Evolutionary conservation across 2,113 vertebrate species (phyloP), one percentile per base, ranked within the genome.

Genomic region (Puntigrus tetrazona): DNA sequence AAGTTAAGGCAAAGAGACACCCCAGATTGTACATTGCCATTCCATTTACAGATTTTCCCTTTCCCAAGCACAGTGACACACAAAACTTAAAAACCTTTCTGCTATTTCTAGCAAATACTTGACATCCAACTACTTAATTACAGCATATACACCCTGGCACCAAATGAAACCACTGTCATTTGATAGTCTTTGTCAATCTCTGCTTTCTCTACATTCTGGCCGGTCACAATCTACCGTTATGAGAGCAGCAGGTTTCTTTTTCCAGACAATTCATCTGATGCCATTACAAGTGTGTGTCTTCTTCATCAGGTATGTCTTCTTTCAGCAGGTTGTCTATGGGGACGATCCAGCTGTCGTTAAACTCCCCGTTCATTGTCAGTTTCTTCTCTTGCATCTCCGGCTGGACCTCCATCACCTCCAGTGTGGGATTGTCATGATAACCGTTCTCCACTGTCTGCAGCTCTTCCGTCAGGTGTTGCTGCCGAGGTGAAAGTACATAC

Each of bases 331-430:
- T 97, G 92, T 99, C 96, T 0, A 97, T 92, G 50, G 98, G 98
- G 34, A 98, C 97, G 13, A 99, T 98, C 97, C 97, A 99, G 93
- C 96, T 96, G 93, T 99, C 97, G n/a, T 95, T 97, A 80, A 97
- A 95, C 90, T 99, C 97, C 0, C 96, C 94, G 0, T 96, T 97
- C 38, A 96, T 93, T 50, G 92, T 92, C 81, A 88, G 41, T 89
- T 98, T 98, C 90, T 99, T 99, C 93, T 99, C 97, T 90, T 96
- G 96, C 97, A 98, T 98, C 91, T 98, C 97, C 0, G 96, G 95
- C 75, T 96, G 95, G 65, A 96, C 96, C 94, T 99, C 98, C 96
- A 98, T 98, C 92, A 99, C 96, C 87, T 99, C 98, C 91, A 99
- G 91, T 0, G 97, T 99, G 1, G 97, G 97, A 88, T 99, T 99